These are phyloP conservation scores for Otolemur crassicaudatus DNA, from an alignment of 2,797 vertebrate species.

Conservation along the genomic window DNA sequence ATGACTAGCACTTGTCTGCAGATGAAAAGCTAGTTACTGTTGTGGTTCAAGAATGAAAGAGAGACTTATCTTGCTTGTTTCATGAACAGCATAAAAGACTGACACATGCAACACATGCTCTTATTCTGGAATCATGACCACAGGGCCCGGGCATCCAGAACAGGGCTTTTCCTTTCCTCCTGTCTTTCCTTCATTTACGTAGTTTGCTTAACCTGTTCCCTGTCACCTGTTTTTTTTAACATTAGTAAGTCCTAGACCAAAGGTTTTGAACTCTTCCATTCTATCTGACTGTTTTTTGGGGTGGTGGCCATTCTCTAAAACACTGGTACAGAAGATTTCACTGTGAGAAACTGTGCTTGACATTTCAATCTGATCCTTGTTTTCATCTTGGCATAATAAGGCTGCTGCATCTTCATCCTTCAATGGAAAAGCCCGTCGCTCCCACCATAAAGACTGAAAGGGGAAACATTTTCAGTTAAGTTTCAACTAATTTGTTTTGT, in stretches of 20 bases:
- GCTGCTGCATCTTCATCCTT: slow-evolving; percentile 85
- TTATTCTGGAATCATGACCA: slow-evolving; percentile 78
- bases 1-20: slow-evolving; percentile 70
- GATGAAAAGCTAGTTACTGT: slow-evolving; percentile 85
- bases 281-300: slow-evolving; percentile 80
- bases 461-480: slow-evolving; percentile 74
- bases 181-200: slow-evolving; percentile 68
- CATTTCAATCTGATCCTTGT: slow-evolving; percentile 75
- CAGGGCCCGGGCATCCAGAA: background rate
- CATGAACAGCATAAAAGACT: slow-evolving; percentile 79
- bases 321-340: slow-evolving; percentile 70
- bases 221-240: slow-evolving; percentile 89
- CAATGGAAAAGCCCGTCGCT: slow-evolving; percentile 90
- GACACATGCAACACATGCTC: slow-evolving; percentile 74
- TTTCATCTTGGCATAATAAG: slow-evolving; percentile 85
- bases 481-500: slow-evolving; percentile 67
- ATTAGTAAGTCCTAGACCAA: slow-evolving; percentile 81
- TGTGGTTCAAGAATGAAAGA: slow-evolving; percentile 84
- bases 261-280: slow-evolving; percentile 77
- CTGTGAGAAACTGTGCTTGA: slow-evolving; percentile 75
- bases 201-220: slow-evolving; percentile 82
- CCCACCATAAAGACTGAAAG: slow-evolving; percentile 89
- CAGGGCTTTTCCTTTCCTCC: slow-evolving; percentile 66
- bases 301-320: slow-evolving; percentile 75
- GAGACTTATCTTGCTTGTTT: slow-evolving; percentile 83